These are phyloP conservation scores for Theodoxus fluviatilis DNA, from an alignment of 2,888 invertebrate species.

Conservation along the genomic window DNA sequence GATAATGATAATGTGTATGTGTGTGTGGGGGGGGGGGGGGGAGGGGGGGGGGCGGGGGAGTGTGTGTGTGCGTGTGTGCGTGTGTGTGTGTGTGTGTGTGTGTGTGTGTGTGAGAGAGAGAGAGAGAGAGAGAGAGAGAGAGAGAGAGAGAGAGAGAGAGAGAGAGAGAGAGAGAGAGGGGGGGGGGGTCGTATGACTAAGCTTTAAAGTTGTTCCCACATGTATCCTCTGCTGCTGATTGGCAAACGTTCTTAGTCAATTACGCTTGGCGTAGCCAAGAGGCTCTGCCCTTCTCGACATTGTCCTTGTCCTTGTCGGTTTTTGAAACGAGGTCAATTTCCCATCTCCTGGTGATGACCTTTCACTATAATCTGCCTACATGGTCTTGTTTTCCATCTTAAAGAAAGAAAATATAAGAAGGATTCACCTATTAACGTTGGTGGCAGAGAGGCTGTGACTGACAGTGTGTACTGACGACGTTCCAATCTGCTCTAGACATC, in stretches of 20 bases:
- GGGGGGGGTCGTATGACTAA: not conserved
- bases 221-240: not conserved
- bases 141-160: not conserved
- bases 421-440: no score
- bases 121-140: not conserved
- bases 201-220: no score
- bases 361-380: not conserved
- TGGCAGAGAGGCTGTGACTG: no score
- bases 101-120: not conserved
- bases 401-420: no score
- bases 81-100: slow-evolving; percentile 9
- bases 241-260: not conserved
- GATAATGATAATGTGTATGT: no score
- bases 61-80: no score
- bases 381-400: no score
- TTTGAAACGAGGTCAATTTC: not conserved
- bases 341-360: not conserved
- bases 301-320: not conserved
- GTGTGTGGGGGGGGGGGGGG: no score
- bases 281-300: not conserved
- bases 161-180: not conserved
- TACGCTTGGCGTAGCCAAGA: not conserved
- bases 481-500: no score
- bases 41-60: no score
- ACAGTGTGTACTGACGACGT: no score